Conservation (phyloP, 2,888 invertebrate species). For the Augochlorella aurata region DNA sequence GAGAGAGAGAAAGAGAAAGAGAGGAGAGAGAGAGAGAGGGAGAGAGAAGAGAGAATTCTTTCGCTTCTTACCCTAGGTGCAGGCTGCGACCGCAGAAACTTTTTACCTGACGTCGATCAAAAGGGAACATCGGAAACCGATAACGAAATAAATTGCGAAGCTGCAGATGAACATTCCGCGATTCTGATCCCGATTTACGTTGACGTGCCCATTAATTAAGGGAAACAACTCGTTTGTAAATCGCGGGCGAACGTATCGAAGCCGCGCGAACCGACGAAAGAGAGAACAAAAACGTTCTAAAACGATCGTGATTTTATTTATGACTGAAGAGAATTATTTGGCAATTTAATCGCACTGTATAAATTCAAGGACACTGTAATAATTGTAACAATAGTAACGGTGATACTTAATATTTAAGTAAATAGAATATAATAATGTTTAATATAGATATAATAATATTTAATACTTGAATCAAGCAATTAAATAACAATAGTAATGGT, state of each 20-base stretch:
- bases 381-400: too few species aligned
- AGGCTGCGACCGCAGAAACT: not conserved
- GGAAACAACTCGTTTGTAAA: not conserved
- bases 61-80: not conserved
- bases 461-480: too few species aligned
- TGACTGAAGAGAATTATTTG: too few species aligned
- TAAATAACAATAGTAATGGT: too few species aligned
- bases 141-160: slow-evolving; percentile 5
- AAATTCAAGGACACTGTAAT: too few species aligned
- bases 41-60: not conserved
- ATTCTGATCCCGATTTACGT: not conserved
- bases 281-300: not conserved
- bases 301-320: too few species aligned
- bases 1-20: too few species aligned
- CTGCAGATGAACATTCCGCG: not conserved
- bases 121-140: slow-evolving; percentile 2
- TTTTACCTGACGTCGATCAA: not conserved
- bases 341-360: too few species aligned
- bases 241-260: not conserved
- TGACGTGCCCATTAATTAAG: slow-evolving; percentile 6
- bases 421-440: too few species aligned
- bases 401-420: too few species aligned
- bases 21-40: not conserved
- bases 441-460: too few species aligned
- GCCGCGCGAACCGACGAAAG: not conserved